Evolutionary conservation across 2,113 vertebrate species (phyloP), one percentile per base, ranked within the genome.

Genomic region (Megatriorchis doriae): DNA sequence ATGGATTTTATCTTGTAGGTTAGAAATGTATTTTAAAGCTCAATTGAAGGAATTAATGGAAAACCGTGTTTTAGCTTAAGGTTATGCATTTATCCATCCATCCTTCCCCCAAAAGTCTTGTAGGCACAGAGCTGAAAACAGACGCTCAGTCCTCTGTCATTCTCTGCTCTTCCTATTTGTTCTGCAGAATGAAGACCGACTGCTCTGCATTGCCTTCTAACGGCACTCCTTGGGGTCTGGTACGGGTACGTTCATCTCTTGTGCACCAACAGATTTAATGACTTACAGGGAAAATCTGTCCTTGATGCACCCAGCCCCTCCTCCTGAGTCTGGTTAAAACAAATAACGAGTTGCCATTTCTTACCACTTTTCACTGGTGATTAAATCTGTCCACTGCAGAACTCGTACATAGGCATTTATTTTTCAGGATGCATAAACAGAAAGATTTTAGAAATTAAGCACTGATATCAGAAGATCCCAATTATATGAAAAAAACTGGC

Each of bases 221-320:
- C 0, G 1, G 23, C 81, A 13, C 27, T 29, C 8, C 45, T 36
- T 20, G 2, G 3, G 40, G 21, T 26, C 66, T 40, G 36, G 11
- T 4, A 50, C 0, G 3, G 22, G 16, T 5, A 13, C 32, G 0
- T 12, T 17, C 67, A 70, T 10, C 40, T 48, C n/a, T 5, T 6
- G 15, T 15, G 29, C 70, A 74, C 31, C 27, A 9, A 9, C 6
- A 71, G 7, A 29, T 34, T 48, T 23, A 6, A 38, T 0, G 6
- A 17, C 6, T 34, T 36, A 10, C 13, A 55, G 25, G 43, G 67
- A 73, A 81, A 71, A 58, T 8, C 45, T 16, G 17, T 1, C 40
- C 38, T 13, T 14, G n/a, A 10, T 17, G 34, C 31, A 18, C 16
- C 42, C 59, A 78, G 55, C 73, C 36, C 16, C 18, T 85, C 48